Conservation (phyloP, 2,888 invertebrate species). For the Pheosia gnoma region DNA sequence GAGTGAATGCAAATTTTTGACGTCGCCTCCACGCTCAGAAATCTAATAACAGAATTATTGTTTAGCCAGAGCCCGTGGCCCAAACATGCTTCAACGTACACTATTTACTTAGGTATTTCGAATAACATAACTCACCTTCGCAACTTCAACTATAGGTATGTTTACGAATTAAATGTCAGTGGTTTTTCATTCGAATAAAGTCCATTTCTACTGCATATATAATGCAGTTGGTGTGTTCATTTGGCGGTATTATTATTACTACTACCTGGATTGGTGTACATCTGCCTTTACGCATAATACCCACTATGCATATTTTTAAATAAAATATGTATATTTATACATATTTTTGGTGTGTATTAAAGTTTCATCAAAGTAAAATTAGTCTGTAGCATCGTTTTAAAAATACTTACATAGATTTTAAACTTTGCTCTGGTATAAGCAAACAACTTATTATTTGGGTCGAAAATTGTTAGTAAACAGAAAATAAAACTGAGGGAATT, state of each 20-base stretch:
- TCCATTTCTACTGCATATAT: too few relatives aligned
- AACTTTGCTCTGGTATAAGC: neutral
- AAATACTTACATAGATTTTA: neutral
- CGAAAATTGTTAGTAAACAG: neutral
- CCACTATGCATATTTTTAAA: too few relatives aligned
- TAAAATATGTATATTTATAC: too few relatives aligned
- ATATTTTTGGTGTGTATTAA: neutral
- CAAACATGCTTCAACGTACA: constrained; percentile 44
- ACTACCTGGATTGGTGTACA: too few relatives aligned
- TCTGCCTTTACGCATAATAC: too few relatives aligned
- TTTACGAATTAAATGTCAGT: constrained; percentile 11
- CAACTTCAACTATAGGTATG: constrained; percentile 24
- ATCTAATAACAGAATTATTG: constrained; percentile 62
- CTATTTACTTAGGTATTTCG: constrained; percentile 59
- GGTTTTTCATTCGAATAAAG: neutral
- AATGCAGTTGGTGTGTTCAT: too few relatives aligned
- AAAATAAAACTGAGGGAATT: too few relatives aligned
- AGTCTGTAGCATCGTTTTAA: neutral
- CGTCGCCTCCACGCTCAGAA: constrained; percentile 25
- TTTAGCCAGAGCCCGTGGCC: constrained; percentile 48
- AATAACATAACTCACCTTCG: constrained; percentile 52
- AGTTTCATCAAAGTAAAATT: neutral
- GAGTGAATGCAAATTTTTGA: constrained; percentile 41
- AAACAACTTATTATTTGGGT: neutral
- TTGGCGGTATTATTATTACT: too few relatives aligned